A percentile compares a stretch with the other conserved stretches of the same genome.
phyloP scores from a whole-genome alignment of 1,140 invertebrate genomes.

The Bradysia coprophila region DNA sequence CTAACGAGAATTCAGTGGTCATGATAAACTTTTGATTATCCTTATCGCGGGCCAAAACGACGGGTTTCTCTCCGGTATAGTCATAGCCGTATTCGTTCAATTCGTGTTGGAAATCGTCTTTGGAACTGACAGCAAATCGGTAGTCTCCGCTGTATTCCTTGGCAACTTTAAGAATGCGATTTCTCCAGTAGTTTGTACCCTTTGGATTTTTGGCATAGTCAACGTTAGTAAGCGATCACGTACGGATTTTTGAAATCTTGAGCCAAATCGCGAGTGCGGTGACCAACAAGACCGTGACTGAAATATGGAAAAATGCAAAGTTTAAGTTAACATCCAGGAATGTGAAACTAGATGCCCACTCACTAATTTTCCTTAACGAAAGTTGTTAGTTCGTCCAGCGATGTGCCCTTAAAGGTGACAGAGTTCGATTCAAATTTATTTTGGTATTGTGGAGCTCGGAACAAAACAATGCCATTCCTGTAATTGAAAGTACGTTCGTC shows the following conservation, averaged over 20 bases:
- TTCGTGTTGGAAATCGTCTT: constrained; percentile 85
- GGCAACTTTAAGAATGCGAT: constrained; percentile 88
- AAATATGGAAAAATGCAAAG: too few species aligned
- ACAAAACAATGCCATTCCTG: constrained; percentile 83
- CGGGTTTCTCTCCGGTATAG: constrained; percentile 76
- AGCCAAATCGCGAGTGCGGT: constrained; percentile 67
- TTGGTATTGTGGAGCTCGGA: constrained; percentile 67
- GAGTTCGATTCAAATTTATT: constrained; percentile 82
- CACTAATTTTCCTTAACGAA: constrained; percentile 77
- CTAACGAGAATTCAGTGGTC: constrained; percentile 79
- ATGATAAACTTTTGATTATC: constrained; percentile 82
- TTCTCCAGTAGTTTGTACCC: constrained; percentile 99
- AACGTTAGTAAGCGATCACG: constrained; percentile 84
- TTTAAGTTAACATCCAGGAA: too few species aligned
- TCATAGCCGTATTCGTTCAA: constrained; percentile 87
- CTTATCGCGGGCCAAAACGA: constrained; percentile 62
- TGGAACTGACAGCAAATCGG: constrained; percentile 78
- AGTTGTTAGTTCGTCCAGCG: constrained; percentile 47
- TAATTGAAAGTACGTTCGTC: too few species aligned
- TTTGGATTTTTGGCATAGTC: constrained; percentile 96
- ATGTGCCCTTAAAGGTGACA: constrained; percentile 54
- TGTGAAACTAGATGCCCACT: too few species aligned
- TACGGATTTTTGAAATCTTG: constrained; percentile 78
- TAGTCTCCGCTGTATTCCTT: constrained; percentile 61
- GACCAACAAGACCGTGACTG: constrained; percentile 77